Evolutionary conservation across 2,113 vertebrate species (phyloP).

Genomic region (Cyanistes caeruleus): DNA sequence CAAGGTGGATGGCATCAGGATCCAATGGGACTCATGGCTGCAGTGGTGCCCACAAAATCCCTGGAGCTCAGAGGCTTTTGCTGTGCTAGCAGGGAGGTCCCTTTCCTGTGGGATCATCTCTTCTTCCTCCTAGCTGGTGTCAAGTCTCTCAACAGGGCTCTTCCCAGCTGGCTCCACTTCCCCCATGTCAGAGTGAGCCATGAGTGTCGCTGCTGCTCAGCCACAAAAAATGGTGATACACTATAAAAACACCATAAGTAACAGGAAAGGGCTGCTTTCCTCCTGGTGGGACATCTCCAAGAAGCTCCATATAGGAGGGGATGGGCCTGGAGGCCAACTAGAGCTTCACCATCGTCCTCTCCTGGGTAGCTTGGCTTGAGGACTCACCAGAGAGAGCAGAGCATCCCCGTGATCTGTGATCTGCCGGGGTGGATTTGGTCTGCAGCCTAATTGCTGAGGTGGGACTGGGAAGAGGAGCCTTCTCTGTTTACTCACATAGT

Average conservation of each 20-base stretch:
- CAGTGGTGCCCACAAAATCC: neutral
- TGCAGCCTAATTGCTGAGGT: neutral
- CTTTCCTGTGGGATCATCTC: neutral
- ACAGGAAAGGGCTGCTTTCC: neutral
- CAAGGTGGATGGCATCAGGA: neutral
- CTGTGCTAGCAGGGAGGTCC: neutral
- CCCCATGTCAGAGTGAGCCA: accelerated
- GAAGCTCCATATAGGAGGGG: neutral
- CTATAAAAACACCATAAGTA: neutral
- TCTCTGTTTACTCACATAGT: slow-evolving; percentile 30
- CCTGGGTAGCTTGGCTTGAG: neutral
- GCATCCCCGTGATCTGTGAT: neutral
- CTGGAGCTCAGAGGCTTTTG: neutral
- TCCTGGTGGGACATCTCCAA: neutral
- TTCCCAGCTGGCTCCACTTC: neutral
- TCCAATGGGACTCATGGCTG: neutral
- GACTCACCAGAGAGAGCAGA: neutral
- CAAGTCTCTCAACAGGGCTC: neutral
- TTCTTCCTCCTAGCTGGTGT: neutral
- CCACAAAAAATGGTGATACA: accelerated
- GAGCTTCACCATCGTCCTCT: neutral
- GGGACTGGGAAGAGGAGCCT: slow-evolving; percentile 10
- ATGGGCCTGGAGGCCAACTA: neutral
- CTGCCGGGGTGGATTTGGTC: neutral
- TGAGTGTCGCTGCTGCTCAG: neutral